Evolutionary conservation across 1,140 invertebrate species (phyloP), one percentile per base, ranked within the genome.

Genomic region (Drosophila grimshawi): DNA sequence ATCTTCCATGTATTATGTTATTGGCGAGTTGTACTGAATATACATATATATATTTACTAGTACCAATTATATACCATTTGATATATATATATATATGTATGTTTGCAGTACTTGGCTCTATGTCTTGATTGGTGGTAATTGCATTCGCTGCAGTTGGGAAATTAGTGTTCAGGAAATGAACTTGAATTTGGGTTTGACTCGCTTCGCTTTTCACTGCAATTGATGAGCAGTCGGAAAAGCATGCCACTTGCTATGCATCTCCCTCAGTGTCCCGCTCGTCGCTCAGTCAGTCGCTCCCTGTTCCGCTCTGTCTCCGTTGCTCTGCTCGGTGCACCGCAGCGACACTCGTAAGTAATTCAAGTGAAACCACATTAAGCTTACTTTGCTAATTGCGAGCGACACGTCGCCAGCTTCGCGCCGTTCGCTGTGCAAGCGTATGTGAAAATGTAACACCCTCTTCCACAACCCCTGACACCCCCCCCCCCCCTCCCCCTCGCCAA

Each of bases 371-470:
- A 91, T 91, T 91, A 91, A 91, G 89, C 89, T 91, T 91, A 91
- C 89, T 91, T 91, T 91, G 89, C 89, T 91, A 91, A 91, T 91
- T 91, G 89, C 89, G 62, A 89, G 77, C 85, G 89, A 91, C 85
- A 89, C 86, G 85, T 82, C 83, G 85, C 80, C 74, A 78, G 67
- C 75, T 55, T 65, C 45, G 69, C 51, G 52, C 35, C 39, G 37
- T 39, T n/a, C 52, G 52, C 65, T 71, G 52, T 56, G 62, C 62
- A 57, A 68, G 71, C 52, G 45, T 59, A 64, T 70, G 72, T 56
- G 72, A 76, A 55, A 75, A 76, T 65, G 72, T 41, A 59, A 60
- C 76, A 56, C 70, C 41, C 19, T 19, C 19, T 19, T 19, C 19
- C 1, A 19, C 19, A 19, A 19, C 19, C 19, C 19, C 19, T 19